A percentile compares a stretch with the other conserved stretches of the same genome.
These are phyloP conservation scores for Semnornis frantzii DNA, from an alignment of 2,113 vertebrate species.

Conservation along the genomic window DNA sequence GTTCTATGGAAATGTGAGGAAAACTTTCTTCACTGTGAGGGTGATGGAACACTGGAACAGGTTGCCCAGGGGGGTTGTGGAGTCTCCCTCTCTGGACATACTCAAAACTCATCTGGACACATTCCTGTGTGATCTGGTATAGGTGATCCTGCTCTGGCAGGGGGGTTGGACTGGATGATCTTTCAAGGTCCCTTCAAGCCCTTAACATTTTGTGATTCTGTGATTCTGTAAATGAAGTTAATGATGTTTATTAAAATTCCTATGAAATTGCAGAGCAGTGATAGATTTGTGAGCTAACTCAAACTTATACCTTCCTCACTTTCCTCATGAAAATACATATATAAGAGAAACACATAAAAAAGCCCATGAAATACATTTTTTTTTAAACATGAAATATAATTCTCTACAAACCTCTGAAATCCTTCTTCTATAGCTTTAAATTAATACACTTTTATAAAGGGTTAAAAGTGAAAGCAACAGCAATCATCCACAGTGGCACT, in stretches of 20 bases:
- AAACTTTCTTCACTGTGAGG: too few relatives aligned
- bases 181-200: too few relatives aligned
- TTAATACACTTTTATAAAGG: background rate
- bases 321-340: background rate
- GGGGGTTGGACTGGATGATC: too few relatives aligned
- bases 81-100: too few relatives aligned
- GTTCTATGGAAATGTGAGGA: too few relatives aligned
- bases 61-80: too few relatives aligned
- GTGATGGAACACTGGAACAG: too few relatives aligned
- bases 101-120: too few relatives aligned
- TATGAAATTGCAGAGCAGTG: background rate
- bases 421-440: background rate
- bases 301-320: background rate
- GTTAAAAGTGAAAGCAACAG: slow-evolving; percentile 31
- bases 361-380: background rate
- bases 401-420: background rate
- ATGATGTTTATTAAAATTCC: slow-evolving; percentile 55
- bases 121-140: too few relatives aligned
- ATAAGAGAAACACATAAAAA: background rate
- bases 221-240: background rate
- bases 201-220: too few relatives aligned
- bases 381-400: background rate
- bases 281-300: background rate
- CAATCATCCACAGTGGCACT: background rate
- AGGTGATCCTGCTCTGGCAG: too few relatives aligned